Percentiles rank a stretch among this genome's conserved stretches.
phyloP scores from a whole-genome alignment of 2,113 vertebrate species.

The Mus musculus region DNA sequence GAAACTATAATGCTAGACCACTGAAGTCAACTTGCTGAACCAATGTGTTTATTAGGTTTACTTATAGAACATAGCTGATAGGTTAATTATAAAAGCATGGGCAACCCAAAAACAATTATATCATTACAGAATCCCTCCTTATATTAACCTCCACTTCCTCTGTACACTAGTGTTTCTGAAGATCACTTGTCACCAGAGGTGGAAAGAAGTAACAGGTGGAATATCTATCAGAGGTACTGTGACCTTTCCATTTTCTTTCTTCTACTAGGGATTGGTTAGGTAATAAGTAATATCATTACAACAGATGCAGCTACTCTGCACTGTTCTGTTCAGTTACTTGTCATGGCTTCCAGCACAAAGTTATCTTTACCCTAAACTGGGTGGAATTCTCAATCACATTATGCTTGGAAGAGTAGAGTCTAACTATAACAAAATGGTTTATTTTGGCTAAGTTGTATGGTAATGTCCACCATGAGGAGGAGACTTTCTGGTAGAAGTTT shows the following conservation, averaged over 20 bases:
- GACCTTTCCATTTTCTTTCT: not conserved
- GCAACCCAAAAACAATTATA: not conserved
- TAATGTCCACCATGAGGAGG: no score
- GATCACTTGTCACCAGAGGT: not conserved
- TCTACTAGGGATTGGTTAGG: not conserved
- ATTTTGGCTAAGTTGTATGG: not conserved
- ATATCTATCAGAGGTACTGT: no score
- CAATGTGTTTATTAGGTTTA: not conserved
- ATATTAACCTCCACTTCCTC: not conserved
- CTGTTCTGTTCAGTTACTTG: not conserved
- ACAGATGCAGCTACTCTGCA: not conserved
- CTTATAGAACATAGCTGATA: not conserved
- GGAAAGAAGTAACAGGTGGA: not conserved
- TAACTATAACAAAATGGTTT: not conserved
- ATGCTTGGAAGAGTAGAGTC: no score
- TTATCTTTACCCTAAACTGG: not conserved
- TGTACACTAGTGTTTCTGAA: not conserved
- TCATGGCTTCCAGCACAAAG: not conserved
- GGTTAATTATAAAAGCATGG: not conserved
- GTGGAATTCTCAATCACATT: not conserved
- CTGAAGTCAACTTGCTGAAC: not conserved
- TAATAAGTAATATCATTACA: not conserved
- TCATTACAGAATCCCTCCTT: not conserved
- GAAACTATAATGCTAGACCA: not conserved
- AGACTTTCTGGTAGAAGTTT: not conserved